These are phyloP conservation scores for Rhamphomyia laevipes DNA, from an alignment of 2,888 invertebrate species.

Conservation along the genomic window DNA sequence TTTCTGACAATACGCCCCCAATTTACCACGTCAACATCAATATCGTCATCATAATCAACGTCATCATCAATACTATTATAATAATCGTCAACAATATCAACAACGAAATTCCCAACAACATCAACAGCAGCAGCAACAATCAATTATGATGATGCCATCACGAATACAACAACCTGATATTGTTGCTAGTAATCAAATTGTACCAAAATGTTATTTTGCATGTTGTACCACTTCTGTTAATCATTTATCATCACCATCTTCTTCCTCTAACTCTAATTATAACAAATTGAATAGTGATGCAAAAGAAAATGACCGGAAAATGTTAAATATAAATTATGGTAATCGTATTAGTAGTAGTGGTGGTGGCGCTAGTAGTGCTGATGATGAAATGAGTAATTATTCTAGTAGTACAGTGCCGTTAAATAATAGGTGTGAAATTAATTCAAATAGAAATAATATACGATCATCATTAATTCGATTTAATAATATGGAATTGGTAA, in stretches of 20 bases:
- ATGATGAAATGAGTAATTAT: slow-evolving; percentile 1
- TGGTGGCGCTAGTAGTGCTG: slow-evolving; percentile 13
- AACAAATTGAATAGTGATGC: no score
- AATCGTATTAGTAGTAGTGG: slow-evolving; percentile 12
- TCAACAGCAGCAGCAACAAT: not conserved
- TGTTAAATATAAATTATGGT: not conserved
- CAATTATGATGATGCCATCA: not conserved
- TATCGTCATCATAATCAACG: not conserved
- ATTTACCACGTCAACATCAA: not conserved
- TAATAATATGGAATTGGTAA: slow-evolving; percentile 9
- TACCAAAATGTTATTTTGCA: not conserved
- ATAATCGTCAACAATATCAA: not conserved
- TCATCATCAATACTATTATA: not conserved
- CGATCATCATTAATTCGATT: no score
- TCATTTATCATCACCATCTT: no score
- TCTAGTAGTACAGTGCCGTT: no score
- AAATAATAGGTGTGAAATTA: no score
- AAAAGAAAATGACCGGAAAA: not conserved
- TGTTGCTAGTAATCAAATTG: not conserved
- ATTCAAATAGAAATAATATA: no score
- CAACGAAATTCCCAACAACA: not conserved
- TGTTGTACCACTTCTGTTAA: no score
- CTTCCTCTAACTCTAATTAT: no score
- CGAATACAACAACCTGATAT: not conserved
- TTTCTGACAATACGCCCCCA: slow-evolving; percentile 33